Conservation (phyloP, 2,888 invertebrate genomes). For the Spilarctia lutea region DNA sequence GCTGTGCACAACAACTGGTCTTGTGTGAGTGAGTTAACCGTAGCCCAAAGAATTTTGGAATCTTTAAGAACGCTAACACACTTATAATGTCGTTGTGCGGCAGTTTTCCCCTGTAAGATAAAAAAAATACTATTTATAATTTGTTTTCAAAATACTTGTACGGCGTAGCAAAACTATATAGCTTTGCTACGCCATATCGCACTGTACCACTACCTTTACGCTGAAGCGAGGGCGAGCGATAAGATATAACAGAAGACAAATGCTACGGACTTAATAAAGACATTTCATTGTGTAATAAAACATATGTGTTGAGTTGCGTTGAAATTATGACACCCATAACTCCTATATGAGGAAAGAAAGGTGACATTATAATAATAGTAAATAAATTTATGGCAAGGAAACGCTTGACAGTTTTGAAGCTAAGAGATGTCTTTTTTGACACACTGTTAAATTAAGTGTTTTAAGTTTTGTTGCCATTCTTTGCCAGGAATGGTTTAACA, state of each 20-base stretch:
- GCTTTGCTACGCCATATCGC: not conserved
- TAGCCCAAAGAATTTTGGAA: no score
- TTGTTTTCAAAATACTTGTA: not conserved
- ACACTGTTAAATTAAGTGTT: not conserved
- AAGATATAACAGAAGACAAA: constrained; percentile 67
- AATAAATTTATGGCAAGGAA: constrained; percentile 47
- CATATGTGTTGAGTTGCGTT: constrained; percentile 62
- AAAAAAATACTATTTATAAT: not conserved
- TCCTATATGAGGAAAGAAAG: constrained; percentile 59
- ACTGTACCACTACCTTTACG: constrained; percentile 24
- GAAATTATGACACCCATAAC: constrained; percentile 69
- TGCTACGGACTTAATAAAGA: constrained; percentile 75
- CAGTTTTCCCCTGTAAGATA: no score
- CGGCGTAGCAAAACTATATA: not conserved
- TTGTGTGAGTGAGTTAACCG: no score
- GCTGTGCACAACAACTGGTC: no score
- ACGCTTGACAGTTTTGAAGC: constrained; percentile 7
- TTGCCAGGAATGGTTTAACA: not conserved
- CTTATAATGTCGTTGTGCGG: no score
- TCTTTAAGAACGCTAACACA: no score
- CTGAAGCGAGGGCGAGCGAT: constrained; percentile 44
- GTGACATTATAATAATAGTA: constrained; percentile 54
- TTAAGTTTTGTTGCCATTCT: not conserved
- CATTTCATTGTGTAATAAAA: constrained; percentile 67
- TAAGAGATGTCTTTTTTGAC: not conserved